phyloP scores from a whole-genome alignment of 2,113 vertebrate genomes.

The Lasiurus cinereus region DNA sequence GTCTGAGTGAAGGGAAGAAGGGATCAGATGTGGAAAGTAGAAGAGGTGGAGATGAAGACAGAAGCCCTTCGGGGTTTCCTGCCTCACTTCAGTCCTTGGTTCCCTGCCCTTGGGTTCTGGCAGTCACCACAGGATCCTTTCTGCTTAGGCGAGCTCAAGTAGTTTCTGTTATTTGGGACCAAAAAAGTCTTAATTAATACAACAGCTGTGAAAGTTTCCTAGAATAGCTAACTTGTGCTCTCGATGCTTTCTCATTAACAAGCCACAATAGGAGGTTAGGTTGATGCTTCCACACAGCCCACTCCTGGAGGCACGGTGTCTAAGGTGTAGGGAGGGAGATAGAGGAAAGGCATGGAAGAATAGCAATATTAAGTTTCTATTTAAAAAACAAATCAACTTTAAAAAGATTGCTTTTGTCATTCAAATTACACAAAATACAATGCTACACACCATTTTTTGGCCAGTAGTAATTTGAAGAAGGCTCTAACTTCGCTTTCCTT shows the following conservation, averaged over 20 bases:
- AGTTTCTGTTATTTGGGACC: slow-evolving; percentile 64
- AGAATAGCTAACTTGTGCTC: slow-evolving; percentile 62
- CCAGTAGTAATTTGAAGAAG: not conserved
- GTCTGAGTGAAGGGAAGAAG: not conserved
- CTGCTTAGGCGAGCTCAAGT: slow-evolving; percentile 30
- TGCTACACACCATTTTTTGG: not conserved
- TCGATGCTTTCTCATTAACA: not conserved
- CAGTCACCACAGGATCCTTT: slow-evolving; percentile 54
- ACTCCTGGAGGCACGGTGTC: not conserved
- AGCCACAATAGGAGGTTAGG: not conserved
- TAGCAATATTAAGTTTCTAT: not conserved
- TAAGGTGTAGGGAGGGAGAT: not conserved
- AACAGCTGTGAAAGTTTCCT: slow-evolving; percentile 72
- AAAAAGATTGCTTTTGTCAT: slow-evolving; percentile 10
- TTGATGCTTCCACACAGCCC: not conserved
- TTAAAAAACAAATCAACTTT: slow-evolving; percentile 8
- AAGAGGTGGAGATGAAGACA: not conserved
- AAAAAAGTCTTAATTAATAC: slow-evolving; percentile 69
- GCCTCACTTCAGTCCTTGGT: not conserved
- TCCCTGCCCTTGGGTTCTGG: slow-evolving; percentile 38
- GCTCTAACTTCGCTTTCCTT: slow-evolving; percentile 23
- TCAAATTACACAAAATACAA: slow-evolving; percentile 1
- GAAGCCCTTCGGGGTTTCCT: not conserved
- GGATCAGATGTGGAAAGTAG: not conserved
- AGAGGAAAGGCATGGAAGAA: not conserved